These are phyloP conservation scores for Aphrocallistes beatrix DNA, from an alignment of 37 sponge, comb jelly and placozoan species.

Conservation along the genomic window DNA sequence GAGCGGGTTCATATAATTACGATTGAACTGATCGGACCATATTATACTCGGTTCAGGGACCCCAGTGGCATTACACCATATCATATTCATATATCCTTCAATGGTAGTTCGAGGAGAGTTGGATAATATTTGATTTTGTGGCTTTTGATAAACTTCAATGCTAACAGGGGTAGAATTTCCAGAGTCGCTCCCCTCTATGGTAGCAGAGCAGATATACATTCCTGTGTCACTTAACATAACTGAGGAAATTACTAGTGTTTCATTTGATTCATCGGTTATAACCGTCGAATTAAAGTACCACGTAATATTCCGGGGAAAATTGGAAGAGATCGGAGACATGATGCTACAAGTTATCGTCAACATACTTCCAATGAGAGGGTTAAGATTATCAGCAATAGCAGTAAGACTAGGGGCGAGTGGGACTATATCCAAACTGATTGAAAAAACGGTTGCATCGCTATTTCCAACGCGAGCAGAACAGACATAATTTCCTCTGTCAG, in stretches of 20 bases:
- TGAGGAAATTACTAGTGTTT: neutral
- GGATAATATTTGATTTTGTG: neutral
- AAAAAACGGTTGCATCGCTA: neutral
- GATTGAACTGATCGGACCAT: neutral
- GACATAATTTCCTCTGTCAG: neutral
- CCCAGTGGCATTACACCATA: neutral
- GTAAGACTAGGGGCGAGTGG: neutral
- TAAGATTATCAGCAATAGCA: neutral
- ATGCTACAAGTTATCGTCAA: neutral
- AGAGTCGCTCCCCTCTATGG: neutral
- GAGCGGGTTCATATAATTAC: neutral
- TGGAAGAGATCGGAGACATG: neutral
- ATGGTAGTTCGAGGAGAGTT: neutral
- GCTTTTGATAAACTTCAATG: neutral
- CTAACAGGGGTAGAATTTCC: neutral
- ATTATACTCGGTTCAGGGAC: neutral
- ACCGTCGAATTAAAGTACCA: neutral
- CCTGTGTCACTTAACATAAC: neutral
- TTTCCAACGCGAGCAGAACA: neutral
- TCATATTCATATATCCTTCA: neutral
- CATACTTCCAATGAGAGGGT: neutral
- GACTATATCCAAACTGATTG: neutral
- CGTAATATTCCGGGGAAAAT: neutral
- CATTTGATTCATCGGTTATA: neutral
- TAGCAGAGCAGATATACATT: neutral